These are phyloP conservation scores for Salvelinus fontinalis DNA, from an alignment of 2,113 vertebrate genomes.

Conservation along the genomic window DNA sequence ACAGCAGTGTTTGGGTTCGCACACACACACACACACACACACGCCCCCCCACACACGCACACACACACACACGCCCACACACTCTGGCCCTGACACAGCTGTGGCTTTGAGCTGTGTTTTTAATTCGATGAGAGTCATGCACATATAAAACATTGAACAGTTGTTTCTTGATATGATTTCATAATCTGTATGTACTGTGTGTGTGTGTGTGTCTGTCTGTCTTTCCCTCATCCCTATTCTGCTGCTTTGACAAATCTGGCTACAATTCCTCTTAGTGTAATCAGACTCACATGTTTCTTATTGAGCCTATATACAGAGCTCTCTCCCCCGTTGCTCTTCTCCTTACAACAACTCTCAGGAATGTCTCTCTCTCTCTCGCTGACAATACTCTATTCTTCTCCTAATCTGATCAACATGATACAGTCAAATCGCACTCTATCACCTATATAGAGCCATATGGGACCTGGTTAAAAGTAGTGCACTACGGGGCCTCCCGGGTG, in stretches of 20 bases:
- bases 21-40: too few species aligned
- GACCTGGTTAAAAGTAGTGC: too few species aligned
- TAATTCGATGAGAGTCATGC: background rate
- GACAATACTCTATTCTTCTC: background rate
- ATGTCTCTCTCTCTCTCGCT: background rate
- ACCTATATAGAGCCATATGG: too few species aligned
- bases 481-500: too few species aligned
- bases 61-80: background rate
- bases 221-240: background rate
- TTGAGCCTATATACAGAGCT: background rate
- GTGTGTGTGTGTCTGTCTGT: constrained; percentile 2
- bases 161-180: background rate
- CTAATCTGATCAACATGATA: constrained; percentile 6
- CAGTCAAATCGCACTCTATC: background rate
- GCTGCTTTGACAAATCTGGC: background rate
- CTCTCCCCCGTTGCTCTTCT: too few species aligned
- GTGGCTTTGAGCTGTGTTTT: constrained; percentile 2
- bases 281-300: constrained; percentile 6
- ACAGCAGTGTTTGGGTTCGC: constrained; percentile 33
- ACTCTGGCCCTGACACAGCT: background rate
- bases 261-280: background rate
- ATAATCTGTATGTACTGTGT: background rate
- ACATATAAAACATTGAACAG: background rate
- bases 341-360: background rate
- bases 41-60: too few species aligned